Percentiles rank a stretch among this genome's conserved stretches.
These are phyloP conservation scores for Oncorhynchus gorbuscha DNA, from an alignment of 2,113 vertebrate genomes.

Conservation along the genomic window DNA sequence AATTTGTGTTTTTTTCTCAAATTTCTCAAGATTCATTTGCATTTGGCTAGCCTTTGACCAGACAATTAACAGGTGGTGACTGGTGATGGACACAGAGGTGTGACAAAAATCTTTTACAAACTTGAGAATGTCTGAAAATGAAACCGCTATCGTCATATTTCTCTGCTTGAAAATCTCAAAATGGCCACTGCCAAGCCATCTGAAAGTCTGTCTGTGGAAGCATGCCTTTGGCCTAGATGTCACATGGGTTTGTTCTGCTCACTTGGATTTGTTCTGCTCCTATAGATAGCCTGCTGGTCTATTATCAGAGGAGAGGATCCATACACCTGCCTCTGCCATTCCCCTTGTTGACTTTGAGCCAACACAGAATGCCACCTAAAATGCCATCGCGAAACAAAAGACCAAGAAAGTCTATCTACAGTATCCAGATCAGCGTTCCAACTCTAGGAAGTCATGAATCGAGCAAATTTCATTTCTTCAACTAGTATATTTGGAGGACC, in stretches of 20 bases:
- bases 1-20: too few relatives aligned
- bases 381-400: slow-evolving; percentile 21
- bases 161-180: slow-evolving; percentile 14
- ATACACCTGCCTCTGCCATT: slow-evolving; percentile 74
- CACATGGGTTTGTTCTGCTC: slow-evolving; percentile 60
- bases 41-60: too few relatives aligned
- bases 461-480: neutral
- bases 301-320: slow-evolving; percentile 67
- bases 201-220: slow-evolving; percentile 21
- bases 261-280: slow-evolving; percentile 60
- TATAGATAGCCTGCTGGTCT: slow-evolving; percentile 67
- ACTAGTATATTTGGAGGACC: too few relatives aligned
- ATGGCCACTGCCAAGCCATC: neutral
- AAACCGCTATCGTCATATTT: too few relatives aligned
- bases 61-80: neutral
- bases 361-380: slow-evolving; percentile 24
- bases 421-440: neutral
- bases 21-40: too few relatives aligned
- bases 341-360: slow-evolving; percentile 27
- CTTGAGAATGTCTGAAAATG: too few relatives aligned
- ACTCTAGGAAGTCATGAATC: neutral
- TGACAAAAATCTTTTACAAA: neutral
- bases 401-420: neutral
- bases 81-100: neutral
- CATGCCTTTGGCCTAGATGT: slow-evolving; percentile 50